phyloP scores from a whole-genome alignment of 2,797 vertebrate genomes.

The Pangasius djambal region DNA sequence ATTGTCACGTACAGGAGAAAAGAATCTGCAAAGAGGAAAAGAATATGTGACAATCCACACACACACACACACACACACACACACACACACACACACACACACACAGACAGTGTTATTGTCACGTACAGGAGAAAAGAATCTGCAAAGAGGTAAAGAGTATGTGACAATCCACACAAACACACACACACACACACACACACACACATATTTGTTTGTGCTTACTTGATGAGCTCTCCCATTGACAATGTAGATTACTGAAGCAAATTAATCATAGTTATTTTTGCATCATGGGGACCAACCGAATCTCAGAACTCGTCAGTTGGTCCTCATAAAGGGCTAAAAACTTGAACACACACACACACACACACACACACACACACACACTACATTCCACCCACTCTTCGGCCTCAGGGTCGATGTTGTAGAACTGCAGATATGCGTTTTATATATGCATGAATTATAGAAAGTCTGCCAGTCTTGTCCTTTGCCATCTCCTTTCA shows the following conservation, averaged over 20 bases:
- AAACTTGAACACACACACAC: not conserved
- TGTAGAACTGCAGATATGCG: not conserved
- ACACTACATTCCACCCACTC: not conserved
- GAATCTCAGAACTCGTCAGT: not conserved
- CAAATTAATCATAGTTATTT: not conserved
- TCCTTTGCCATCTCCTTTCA: not conserved
- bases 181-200: constrained; percentile 14
- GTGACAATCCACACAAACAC: constrained; percentile 17
- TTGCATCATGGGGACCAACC: not conserved
- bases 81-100: constrained; percentile 17
- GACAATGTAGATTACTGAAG: not conserved
- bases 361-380: constrained; percentile 1
- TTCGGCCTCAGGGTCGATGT: not conserved
- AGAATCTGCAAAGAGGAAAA: constrained; percentile 25
- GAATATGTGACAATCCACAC: constrained; percentile 17
- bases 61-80: constrained; percentile 24
- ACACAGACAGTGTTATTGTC: constrained; percentile 24
- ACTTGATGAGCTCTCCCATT: not conserved
- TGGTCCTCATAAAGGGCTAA: not conserved
- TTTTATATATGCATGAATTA: not conserved
- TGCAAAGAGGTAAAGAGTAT: constrained; percentile 26
- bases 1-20: constrained; percentile 32
- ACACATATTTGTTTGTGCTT: not conserved
- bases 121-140: constrained; percentile 21
- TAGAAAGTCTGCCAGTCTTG: not conserved